Conservation (phyloP, 64 coral and sea anemone species). For the Montipora efflorescens region DNA sequence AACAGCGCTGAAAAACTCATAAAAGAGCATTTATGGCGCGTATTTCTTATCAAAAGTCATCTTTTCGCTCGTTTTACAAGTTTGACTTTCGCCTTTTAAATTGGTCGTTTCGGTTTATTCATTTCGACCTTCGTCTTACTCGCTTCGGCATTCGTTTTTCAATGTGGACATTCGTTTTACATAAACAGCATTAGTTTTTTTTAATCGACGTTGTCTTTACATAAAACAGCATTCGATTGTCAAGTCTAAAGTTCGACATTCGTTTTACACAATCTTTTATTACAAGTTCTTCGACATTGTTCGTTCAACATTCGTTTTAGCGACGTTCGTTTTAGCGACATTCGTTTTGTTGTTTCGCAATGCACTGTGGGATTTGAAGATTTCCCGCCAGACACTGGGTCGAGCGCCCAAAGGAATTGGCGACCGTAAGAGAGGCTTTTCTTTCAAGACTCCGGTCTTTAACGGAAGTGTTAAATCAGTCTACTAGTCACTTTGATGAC, state of each 20-base stretch:
- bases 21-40: too few relatives aligned
- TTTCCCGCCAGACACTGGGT: neutral
- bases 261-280: neutral
- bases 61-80: too few relatives aligned
- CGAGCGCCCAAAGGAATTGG: neutral
- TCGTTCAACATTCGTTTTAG: neutral
- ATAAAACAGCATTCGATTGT: neutral
- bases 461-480: constrained; percentile 37
- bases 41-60: too few relatives aligned
- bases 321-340: neutral
- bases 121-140: too few relatives aligned
- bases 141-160: neutral
- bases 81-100: too few relatives aligned
- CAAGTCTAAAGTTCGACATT: neutral
- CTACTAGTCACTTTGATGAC: constrained; percentile 25
- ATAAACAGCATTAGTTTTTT: neutral
- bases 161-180: neutral
- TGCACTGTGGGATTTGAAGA: neutral
- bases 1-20: too few relatives aligned
- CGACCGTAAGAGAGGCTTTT: constrained; percentile 46
- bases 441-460: constrained; percentile 43
- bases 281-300: neutral
- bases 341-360: neutral
- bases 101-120: too few relatives aligned
- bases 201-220: neutral